phyloP scores from a whole-genome alignment of 2,113 vertebrate species.

The Stercorarius parasiticus region DNA sequence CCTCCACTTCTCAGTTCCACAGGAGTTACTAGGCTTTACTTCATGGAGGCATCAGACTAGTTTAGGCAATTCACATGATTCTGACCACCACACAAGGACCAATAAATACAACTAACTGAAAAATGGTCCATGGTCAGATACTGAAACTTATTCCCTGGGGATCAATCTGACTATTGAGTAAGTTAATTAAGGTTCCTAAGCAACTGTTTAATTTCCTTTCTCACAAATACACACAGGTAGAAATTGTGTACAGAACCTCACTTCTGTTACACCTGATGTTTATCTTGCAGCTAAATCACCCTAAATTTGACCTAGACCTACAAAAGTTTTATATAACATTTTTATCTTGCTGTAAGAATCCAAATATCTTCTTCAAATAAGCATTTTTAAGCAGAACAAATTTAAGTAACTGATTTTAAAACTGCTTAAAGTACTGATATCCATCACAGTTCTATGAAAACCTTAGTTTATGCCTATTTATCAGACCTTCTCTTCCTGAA shows the following conservation, averaged over 20 bases:
- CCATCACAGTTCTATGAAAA: neutral
- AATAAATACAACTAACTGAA: neutral
- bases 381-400: neutral
- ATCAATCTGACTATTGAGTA: neutral
- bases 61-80: neutral
- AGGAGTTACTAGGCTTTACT: accelerated
- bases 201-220: neutral
- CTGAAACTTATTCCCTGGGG: neutral
- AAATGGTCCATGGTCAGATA: neutral
- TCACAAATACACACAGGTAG: neutral
- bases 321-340: neutral
- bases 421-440: neutral
- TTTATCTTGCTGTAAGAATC: neutral
- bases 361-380: neutral
- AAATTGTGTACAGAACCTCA: neutral
- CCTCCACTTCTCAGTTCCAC: neutral
- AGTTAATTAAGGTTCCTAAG: neutral
- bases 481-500: neutral
- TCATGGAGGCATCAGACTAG: neutral
- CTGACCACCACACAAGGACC: neutral
- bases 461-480: neutral
- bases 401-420: neutral
- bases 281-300: neutral
- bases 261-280: neutral
- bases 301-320: neutral